Evolutionary conservation across 2,888 invertebrate genomes (phyloP).

Genomic region (Polymixis lichenea): DNA sequence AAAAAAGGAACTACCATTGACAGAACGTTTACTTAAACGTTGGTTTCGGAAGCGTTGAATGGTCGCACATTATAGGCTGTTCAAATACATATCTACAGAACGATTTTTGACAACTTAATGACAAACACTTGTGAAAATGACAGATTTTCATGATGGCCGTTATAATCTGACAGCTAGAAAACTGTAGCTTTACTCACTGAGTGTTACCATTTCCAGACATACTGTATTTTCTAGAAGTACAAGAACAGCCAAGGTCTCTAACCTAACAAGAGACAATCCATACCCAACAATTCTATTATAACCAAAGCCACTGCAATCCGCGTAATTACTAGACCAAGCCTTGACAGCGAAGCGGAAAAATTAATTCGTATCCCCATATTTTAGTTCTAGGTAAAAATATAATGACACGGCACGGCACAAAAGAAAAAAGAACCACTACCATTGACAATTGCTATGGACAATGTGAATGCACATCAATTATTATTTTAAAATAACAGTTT

Average conservation of each 20-base stretch:
- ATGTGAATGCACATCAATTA: conserved; percentile 86
- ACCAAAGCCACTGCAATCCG: conserved; percentile 41
- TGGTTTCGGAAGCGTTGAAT: neutral
- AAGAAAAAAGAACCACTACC: conserved; percentile 78
- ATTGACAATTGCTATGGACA: conserved; percentile 83
- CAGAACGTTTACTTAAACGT: neutral
- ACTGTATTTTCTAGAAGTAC: conserved; percentile 10
- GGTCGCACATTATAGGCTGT: neutral
- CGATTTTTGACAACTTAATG: neutral
- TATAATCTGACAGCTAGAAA: neutral
- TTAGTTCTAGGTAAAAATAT: conserved; percentile 69
- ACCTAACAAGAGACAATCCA: conserved; percentile 8
- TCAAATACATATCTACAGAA: neutral
- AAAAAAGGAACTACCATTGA: neutral
- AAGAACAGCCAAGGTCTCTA: conserved; percentile 16
- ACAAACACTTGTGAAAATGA: neutral
- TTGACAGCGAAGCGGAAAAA: conserved; percentile 58
- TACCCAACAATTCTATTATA: conserved; percentile 56
- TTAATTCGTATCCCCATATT: conserved; percentile 58
- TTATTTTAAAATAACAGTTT: conserved; percentile 91
- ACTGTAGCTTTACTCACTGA: neutral
- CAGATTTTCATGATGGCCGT: neutral
- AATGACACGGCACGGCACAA: conserved; percentile 77
- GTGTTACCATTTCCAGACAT: neutral
- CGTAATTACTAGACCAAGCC: conserved; percentile 49